Evolutionary conservation across 2,797 vertebrate genomes (phyloP), one percentile per base, ranked within the genome.

Genomic region (Spea hammondii): DNA sequence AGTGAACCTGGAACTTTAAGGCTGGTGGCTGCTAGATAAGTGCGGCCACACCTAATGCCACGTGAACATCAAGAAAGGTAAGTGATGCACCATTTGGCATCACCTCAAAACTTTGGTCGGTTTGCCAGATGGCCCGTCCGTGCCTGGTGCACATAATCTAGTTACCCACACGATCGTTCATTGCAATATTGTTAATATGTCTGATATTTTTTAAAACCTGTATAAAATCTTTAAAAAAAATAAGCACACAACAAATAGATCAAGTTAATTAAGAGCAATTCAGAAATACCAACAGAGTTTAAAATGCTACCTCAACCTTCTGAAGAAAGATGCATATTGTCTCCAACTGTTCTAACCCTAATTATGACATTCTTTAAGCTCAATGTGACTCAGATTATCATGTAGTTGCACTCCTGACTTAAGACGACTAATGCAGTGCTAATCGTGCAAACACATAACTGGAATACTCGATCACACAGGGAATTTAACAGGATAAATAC

Each of bases 331-430:
- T 68, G 54, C 62, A 72, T 72, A 66, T 77, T 81, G 79, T 72
- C 76, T 72, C 69, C 79, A 77, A 80, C 79, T 59, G 79, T 62
- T 77, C 66, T 54, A 48, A 72, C 64, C 74, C 79, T 81, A 81
- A 81, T 81, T 81, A 77, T 51, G 46, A 60, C 67, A 81, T 77
- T 77, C 70, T 77, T 77, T 48, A 11, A 68, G 74, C 48, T 53
- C 79, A 81, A 67, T 65, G 79, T 81, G 79, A 77, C 70, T 81
- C 74, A 81, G 74, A 77, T 81, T 81, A 81, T 68, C 70, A 48
- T 53, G 14, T 62, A 67, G 49, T 66, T 77, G 70, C 66, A 60
- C 50, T 74, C 57, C 60, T 71, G 13, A 68, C 44, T 46, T 79
- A 68, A 76, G 68, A 80, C 51, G 69, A 76, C 72, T 78, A 77